A percentile compares a stretch with the other conserved stretches of the same genome.
phyloP scores from a whole-genome alignment of 2,797 vertebrate species.

The Paedocypris micromegethes region DNA sequence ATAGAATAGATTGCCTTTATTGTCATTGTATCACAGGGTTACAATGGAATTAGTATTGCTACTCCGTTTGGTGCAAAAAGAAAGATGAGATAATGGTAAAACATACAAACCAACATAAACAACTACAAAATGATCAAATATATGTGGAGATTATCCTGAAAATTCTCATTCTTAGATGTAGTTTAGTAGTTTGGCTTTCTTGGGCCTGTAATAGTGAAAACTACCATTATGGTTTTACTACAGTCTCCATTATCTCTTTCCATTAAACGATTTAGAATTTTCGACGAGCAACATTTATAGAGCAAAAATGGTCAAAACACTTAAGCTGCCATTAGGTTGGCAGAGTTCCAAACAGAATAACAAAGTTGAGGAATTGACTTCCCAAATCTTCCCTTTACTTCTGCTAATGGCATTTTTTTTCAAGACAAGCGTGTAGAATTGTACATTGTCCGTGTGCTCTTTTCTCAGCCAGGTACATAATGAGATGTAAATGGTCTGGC shows the following conservation, averaged over 20 bases:
- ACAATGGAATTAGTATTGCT: too few species aligned
- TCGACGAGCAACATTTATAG: conserved; percentile 59
- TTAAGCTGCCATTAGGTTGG: conserved; percentile 59
- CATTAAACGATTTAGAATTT: conserved; percentile 18
- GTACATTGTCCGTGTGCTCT: too few species aligned
- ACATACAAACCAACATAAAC: not conserved
- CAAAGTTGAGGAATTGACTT: too few species aligned
- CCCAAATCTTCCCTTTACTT: too few species aligned
- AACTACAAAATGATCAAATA: conserved; percentile 12
- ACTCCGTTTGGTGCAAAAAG: too few species aligned
- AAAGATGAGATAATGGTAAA: too few species aligned
- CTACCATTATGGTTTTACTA: conserved; percentile 32
- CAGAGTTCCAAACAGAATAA: conserved; percentile 29
- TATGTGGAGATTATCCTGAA: conserved; percentile 31
- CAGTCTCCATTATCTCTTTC: conserved; percentile 31
- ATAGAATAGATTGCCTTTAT: too few species aligned
- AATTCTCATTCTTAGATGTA: conserved; percentile 28
- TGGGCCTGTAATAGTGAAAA: conserved; percentile 38
- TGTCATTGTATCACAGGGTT: too few species aligned
- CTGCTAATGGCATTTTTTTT: too few species aligned
- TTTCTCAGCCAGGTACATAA: too few species aligned
- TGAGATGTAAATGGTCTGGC: too few species aligned
- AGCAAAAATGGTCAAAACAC: conserved; percentile 53
- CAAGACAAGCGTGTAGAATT: too few species aligned
- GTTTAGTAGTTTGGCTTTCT: conserved; percentile 30